Evolutionary conservation across 2,113 vertebrate genomes (phyloP).

Genomic region (Acanthochromis polyacanthus): DNA sequence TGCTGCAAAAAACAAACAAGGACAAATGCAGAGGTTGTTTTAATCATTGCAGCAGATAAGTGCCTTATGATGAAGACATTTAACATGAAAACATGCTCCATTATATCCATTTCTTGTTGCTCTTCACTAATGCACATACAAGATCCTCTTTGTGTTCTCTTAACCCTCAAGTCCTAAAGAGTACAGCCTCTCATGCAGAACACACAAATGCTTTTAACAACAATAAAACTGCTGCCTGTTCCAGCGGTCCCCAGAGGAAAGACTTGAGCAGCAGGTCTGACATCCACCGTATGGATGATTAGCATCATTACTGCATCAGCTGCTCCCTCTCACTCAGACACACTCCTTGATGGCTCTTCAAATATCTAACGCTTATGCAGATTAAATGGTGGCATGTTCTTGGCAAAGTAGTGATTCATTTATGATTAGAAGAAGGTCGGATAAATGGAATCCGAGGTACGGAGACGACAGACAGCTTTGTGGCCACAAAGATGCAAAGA

Average conservation of each 20-base stretch:
- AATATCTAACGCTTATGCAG: slow-evolving; percentile 46
- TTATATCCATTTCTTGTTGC: neutral
- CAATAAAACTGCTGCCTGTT: slow-evolving; percentile 58
- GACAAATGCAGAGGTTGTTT: neutral
- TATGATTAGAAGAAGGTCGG: slow-evolving; percentile 58
- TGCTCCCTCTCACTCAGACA: slow-evolving; percentile 51
- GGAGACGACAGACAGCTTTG: slow-evolving; percentile 17
- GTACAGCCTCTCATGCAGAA: slow-evolving; percentile 32
- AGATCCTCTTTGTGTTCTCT: slow-evolving; percentile 21
- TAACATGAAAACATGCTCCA: neutral
- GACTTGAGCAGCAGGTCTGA: slow-evolving; percentile 60
- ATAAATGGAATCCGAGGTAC: slow-evolving; percentile 27
- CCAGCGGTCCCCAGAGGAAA: slow-evolving; percentile 41
- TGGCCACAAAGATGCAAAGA: slow-evolving; percentile 11
- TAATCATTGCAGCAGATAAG: neutral
- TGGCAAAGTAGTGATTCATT: slow-evolving; percentile 57
- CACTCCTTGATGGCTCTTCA: slow-evolving; percentile 52
- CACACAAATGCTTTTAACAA: slow-evolving; percentile 64
- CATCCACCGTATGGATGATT: slow-evolving; percentile 71
- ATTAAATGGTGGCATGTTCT: slow-evolving; percentile 57
- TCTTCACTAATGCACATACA: slow-evolving; percentile 6
- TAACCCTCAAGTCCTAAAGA: neutral
- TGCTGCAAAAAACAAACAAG: neutral
- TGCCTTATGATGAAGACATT: neutral
- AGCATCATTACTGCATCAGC: slow-evolving; percentile 74